Evolutionary conservation across 2,888 invertebrate species (phyloP), one percentile per base, ranked within the genome.

Genomic region (Anarsia innoxiella): DNA sequence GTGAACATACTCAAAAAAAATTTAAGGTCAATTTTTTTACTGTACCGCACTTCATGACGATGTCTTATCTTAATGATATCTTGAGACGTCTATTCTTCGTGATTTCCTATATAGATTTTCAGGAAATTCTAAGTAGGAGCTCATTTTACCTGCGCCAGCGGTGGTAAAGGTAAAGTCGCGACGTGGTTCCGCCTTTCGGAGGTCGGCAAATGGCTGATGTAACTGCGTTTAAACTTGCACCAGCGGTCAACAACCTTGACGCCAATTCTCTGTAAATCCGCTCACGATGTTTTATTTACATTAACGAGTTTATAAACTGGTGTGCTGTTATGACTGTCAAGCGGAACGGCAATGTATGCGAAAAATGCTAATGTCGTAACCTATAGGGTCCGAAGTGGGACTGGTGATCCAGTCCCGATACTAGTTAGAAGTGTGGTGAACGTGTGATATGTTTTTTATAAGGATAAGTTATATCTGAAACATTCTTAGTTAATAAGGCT

Each of bases 171-270:
- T 27, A 31, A 35, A 31, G 37, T 40, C 42, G 35, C 49, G 52
- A 56, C 68, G 77, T 71, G 77, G 77, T 82, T 79, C 78, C 79
- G 80, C 64, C 64, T 74, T 73, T 57, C 56, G 49, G 74, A 79
- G 80, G 79, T 54, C 56, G 29, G n/a, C n/a, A n/a, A n/a, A n/a
- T 12, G 61, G 71, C 76, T 83, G 83, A 82, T 78, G 83, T 76
- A 83, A 83, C 49, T 51, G 45, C 44, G 45, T 56, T 55, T 62
- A 49, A 41, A 40, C 44, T 83, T 83, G 67, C 83, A 66, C 56
- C 61, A 78, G 70, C 72, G 82, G 83, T 80, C 82, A 83, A 67
- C 34, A 65, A 78, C 82, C 82, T 82, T 80, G 80, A 32, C 23
- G 8, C 12, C 13, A 12, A 10, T 32, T 32, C 15, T n/a, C 9